These are phyloP conservation scores for Vombatus ursinus DNA, from an alignment of 2,113 vertebrate genomes.

Conservation along the genomic window DNA sequence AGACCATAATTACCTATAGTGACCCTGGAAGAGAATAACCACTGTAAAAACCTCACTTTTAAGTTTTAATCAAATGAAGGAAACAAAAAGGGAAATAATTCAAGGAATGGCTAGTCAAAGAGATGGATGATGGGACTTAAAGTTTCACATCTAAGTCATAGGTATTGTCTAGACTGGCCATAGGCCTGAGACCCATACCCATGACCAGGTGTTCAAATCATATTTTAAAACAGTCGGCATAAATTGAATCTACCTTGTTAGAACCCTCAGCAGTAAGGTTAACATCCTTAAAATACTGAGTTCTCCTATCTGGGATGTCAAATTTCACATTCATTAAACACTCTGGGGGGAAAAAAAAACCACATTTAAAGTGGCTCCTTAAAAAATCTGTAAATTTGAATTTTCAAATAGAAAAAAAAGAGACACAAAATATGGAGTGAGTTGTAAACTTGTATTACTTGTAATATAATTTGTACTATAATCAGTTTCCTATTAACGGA, in stretches of 20 bases:
- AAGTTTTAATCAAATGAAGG: neutral
- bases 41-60: neutral
- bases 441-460: neutral
- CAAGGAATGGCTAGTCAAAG: neutral
- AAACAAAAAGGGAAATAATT: neutral
- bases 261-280: neutral
- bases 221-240: neutral
- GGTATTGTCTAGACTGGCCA: neutral
- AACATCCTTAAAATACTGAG: neutral
- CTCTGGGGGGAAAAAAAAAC: too few species aligned
- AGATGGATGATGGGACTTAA: neutral
- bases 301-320: neutral
- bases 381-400: neutral
- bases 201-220: neutral
- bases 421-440: neutral
- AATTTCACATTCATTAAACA: neutral
- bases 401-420: neutral
- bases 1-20: neutral
- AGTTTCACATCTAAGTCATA: neutral
- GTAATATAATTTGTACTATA: neutral
- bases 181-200: neutral
- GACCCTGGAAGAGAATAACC: neutral
- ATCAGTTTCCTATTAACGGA: neutral
- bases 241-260: neutral
- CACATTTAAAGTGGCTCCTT: too few species aligned